A percentile compares a stretch with the other conserved stretches of the same genome.
These are phyloP conservation scores for Microctenopoma steveboyesi DNA, from an alignment of 2,797 vertebrate species.

Conservation along the genomic window DNA sequence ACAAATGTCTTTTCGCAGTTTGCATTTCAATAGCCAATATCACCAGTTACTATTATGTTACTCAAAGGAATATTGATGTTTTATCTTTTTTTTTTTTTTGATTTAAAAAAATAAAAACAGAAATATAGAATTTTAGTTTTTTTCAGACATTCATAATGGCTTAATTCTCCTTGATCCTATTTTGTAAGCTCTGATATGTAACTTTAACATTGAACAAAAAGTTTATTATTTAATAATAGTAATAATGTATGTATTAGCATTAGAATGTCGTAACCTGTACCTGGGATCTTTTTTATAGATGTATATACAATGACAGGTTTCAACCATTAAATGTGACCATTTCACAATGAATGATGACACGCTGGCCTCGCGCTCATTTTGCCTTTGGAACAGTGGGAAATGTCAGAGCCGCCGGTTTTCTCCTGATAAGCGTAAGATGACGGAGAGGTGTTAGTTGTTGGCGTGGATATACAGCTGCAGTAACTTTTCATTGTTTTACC, in stretches of 20 bases:
- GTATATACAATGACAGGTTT: constrained; percentile 96
- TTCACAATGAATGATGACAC: constrained; percentile 88
- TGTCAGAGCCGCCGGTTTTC: not conserved
- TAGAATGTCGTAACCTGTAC: constrained; percentile 94
- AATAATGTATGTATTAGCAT: constrained; percentile 89
- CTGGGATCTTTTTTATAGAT: constrained; percentile 99
- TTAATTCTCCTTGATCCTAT: constrained; percentile 87
- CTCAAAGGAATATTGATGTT: constrained; percentile 77
- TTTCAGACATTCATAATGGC: constrained; percentile 82
- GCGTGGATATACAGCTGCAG: not conserved
- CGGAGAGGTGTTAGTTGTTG: not conserved
- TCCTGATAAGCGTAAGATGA: not conserved
- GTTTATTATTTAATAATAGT: constrained; percentile 90
- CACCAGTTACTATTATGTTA: constrained; percentile 83
- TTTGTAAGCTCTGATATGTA: constrained; percentile 91
- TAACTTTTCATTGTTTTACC: not conserved
- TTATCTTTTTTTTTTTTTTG: constrained; percentile 68
- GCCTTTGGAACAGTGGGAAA: not conserved
- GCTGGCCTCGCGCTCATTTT: constrained; percentile 56
- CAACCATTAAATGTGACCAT: constrained; percentile 99
- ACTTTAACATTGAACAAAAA: constrained; percentile 89
- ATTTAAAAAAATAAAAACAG: constrained; percentile 80
- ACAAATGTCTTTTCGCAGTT: constrained; percentile 75
- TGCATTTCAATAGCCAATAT: constrained; percentile 79
- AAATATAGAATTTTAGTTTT: constrained; percentile 80